Conservation (phyloP, 2,797 vertebrate genomes). For the Vespertilio murinus region DNA sequence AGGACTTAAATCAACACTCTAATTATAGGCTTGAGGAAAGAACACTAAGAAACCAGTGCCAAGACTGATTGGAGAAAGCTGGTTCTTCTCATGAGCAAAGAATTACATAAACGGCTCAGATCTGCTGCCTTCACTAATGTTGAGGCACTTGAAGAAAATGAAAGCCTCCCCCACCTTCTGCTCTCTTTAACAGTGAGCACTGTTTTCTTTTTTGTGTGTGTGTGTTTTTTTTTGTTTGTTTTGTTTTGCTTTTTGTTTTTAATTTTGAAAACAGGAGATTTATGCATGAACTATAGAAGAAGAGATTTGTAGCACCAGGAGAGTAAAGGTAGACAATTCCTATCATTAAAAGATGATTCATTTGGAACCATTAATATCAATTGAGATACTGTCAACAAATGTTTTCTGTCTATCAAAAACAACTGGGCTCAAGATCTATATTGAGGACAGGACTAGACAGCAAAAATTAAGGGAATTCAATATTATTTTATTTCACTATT, state of each 20-base stretch:
- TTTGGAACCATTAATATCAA: conserved; percentile 77
- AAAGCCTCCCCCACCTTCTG: not conserved
- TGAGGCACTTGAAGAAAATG: conserved; percentile 39
- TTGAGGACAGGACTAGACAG: not conserved
- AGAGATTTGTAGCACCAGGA: conserved; percentile 58
- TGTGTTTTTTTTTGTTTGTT: no score
- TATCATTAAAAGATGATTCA: conserved; percentile 77
- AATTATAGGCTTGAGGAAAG: conserved; percentile 73
- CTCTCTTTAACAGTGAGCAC: not conserved
- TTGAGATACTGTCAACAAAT: conserved; percentile 72
- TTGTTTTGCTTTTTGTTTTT: no score
- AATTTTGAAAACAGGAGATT: conserved; percentile 65
- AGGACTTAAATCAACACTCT: conserved; percentile 67
- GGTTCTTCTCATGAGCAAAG: conserved; percentile 62
- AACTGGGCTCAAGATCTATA: not conserved
- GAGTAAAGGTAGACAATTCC: conserved; percentile 71
- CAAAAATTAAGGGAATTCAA: not conserved
- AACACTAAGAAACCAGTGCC: conserved; percentile 63
- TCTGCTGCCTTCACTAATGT: conserved; percentile 38
- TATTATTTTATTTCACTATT: conserved; percentile 4
- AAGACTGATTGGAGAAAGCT: conserved; percentile 60
- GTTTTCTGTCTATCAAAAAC: conserved; percentile 36
- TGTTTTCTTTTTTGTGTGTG: not conserved
- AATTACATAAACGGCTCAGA: conserved; percentile 28
- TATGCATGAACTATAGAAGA: conserved; percentile 45